Conservation (phyloP, 2,797 vertebrate species). For the Brachymystax lenok region DNA sequence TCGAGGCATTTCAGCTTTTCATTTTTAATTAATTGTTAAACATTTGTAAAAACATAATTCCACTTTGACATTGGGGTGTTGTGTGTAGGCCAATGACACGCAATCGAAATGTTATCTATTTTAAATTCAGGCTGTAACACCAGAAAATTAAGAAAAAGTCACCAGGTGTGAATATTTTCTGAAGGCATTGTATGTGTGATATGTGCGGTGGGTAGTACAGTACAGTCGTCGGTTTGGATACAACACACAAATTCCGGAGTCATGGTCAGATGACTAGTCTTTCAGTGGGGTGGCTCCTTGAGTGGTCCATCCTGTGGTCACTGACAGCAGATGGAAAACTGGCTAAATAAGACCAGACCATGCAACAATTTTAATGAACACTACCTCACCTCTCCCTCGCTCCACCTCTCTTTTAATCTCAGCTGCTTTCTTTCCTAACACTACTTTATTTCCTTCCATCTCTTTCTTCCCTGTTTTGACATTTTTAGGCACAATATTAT, state of each 20-base stretch:
- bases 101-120: too few species aligned
- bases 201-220: not conserved
- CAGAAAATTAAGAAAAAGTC: too few species aligned
- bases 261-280: conserved; percentile 72
- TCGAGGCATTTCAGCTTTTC: too few species aligned
- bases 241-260: conserved; percentile 57
- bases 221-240: not conserved
- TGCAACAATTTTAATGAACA: conserved; percentile 71
- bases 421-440: conserved; percentile 12
- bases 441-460: not conserved
- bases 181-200: not conserved
- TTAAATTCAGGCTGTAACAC: too few species aligned
- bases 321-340: conserved; percentile 75
- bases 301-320: conserved; percentile 78
- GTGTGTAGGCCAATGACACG: too few species aligned
- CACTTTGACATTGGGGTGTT: too few species aligned
- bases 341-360: conserved; percentile 68
- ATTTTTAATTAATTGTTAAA: too few species aligned
- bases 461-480: not conserved
- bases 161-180: too few species aligned
- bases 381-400: conserved; percentile 52
- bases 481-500: conserved; percentile 2
- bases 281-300: conserved; percentile 65
- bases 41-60: too few species aligned
- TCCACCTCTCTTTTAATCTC: conserved; percentile 1